Evolutionary conservation across 2,888 invertebrate genomes (phyloP).

Genomic region (Drosophila birchii): DNA sequence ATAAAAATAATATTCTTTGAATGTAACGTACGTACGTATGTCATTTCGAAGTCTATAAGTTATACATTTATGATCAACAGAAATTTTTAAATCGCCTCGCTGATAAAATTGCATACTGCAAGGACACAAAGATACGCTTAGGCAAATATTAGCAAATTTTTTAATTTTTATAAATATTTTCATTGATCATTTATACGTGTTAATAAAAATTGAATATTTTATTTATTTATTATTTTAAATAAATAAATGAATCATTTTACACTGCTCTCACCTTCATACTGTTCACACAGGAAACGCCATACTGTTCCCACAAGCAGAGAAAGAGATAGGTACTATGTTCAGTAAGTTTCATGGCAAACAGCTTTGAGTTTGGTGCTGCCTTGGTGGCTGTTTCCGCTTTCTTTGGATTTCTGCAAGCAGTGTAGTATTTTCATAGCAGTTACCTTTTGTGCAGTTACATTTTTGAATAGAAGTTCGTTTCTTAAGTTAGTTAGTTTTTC

Average conservation of each 20-base stretch:
- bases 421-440: not conserved
- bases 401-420: not conserved
- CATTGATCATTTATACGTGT: too few species aligned
- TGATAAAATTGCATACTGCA: too few species aligned
- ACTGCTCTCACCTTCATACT: not conserved
- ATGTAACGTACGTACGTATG: too few species aligned
- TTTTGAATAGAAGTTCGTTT: not conserved
- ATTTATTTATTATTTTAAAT: too few species aligned
- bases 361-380: not conserved
- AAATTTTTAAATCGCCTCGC: too few species aligned
- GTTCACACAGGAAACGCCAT: not conserved
- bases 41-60: too few species aligned
- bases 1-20: too few species aligned
- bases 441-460: not conserved
- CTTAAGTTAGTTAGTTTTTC: not conserved
- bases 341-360: not conserved
- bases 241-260: not conserved
- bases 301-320: not conserved
- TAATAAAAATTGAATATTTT: not conserved
- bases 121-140: too few species aligned
- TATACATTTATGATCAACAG: too few species aligned
- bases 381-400: not conserved
- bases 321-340: not conserved
- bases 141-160: too few species aligned
- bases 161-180: too few species aligned